These are phyloP conservation scores for Xenopus petersii DNA, from an alignment of 2,797 vertebrate species.

Conservation along the genomic window DNA sequence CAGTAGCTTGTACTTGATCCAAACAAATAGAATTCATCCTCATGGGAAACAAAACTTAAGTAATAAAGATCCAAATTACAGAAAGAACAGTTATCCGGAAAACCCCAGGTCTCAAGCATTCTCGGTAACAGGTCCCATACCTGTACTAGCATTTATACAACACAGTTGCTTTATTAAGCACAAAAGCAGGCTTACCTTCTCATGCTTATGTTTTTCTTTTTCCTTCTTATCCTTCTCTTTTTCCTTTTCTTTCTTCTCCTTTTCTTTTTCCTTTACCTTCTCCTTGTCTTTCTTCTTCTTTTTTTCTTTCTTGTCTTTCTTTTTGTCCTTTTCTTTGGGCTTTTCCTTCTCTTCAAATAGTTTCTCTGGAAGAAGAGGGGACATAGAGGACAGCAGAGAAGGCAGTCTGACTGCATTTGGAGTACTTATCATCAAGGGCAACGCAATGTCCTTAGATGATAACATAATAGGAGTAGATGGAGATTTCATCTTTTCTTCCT, in stretches of 20 bases:
- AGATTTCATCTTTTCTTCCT: conserved; percentile 75
- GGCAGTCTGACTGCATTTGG: conserved; percentile 75
- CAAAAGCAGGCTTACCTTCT: conserved; percentile 71
- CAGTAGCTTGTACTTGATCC: too few relatives aligned
- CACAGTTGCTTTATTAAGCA: too few relatives aligned
- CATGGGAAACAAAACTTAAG: too few relatives aligned
- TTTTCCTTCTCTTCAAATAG: conserved; percentile 82
- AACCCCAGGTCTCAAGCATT: too few relatives aligned
- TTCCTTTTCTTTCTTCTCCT: conserved; percentile 77
- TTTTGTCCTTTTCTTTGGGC: conserved; percentile 79
- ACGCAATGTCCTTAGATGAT: conserved; percentile 69
- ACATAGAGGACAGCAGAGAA: conserved; percentile 76
- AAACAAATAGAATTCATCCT: too few relatives aligned
- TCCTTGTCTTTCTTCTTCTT: conserved; percentile 80
- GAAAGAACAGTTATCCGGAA: too few relatives aligned
- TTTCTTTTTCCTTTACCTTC: conserved; percentile 81
- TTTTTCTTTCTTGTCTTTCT: conserved; percentile 85
- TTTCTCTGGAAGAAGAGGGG: conserved; percentile 85
- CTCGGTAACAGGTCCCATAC: too few relatives aligned
- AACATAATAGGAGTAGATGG: conserved; percentile 64
- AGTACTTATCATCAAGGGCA: conserved; percentile 74
- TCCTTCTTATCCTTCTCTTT: conserved; percentile 77
- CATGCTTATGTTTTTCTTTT: conserved; percentile 82
- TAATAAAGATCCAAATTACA: too few relatives aligned
- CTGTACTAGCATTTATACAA: too few relatives aligned